Evolutionary conservation across 2,888 invertebrate genomes (phyloP), one percentile per base, ranked within the genome.

Genomic region (Drymonia ruficornis): DNA sequence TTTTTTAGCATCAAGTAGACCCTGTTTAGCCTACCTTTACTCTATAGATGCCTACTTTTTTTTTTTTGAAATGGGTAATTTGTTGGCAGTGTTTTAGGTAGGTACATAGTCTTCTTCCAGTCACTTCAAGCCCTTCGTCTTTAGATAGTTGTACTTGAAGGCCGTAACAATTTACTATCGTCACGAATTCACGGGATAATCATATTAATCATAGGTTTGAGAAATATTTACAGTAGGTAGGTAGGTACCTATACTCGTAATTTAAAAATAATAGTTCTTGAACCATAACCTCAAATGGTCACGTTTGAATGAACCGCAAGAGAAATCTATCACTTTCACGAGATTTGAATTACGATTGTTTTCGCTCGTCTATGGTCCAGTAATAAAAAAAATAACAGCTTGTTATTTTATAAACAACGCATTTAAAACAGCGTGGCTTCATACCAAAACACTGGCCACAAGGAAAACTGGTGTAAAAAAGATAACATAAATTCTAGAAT

Each of bases 101-200:
- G n/a, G n/a, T n/a, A n/a, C n/a, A n/a, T n/a, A 31, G 31, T 31
- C 31, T 31, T 31, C 31, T 31, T 9, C 31, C 31, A 31, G 11
- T 31, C 36, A 36, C 36, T 36, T 36, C 11, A n/a, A 53, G 59
- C 56, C 56, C 67, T 64, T 67, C 55, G 34, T 57, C 38, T 44
- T 60, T 46, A 46, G 51, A 54, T 38, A 55, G 52, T 46, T 43
- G 59, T 34, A 15, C 49, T 49, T 61, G 65, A 71, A 71, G 70
- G 69, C 65, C 63, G 50, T 11, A 18, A 11, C 56, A 34, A 55
- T 50, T 54, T 23, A 54, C 59, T 55, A 47, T 54, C 53, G 65
- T 63, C 70, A 70, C 71, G 72, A 71, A 38, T 65, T 40, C 49
- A 59, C 60, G 59, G 65, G 57, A 61, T 66, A 68, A 65, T 65